Conservation (phyloP, 2,113 vertebrate species). For the Crotalus viridis region DNA sequence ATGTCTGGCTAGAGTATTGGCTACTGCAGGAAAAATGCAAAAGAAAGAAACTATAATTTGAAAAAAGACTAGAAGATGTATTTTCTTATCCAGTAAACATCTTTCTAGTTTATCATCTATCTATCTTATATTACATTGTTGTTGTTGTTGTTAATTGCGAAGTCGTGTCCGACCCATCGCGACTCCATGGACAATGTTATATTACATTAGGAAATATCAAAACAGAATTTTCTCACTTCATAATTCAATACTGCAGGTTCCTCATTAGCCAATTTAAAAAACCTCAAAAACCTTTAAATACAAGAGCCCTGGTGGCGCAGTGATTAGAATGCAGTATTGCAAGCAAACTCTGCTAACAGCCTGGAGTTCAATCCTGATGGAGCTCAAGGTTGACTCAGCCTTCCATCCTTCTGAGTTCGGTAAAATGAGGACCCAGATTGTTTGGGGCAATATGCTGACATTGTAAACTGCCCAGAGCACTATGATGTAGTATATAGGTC, state of each 20-base stretch:
- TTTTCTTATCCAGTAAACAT: neutral
- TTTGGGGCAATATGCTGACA: neutral
- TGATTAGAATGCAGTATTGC: neutral
- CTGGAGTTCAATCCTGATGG: neutral
- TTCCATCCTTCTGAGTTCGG: neutral
- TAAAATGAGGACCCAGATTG: neutral
- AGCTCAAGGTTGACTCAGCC: neutral
- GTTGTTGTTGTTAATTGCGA: no score
- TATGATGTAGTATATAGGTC: neutral
- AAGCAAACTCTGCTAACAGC: neutral
- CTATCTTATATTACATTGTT: neutral
- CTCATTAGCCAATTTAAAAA: neutral
- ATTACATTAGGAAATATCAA: neutral
- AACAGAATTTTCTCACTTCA: neutral
- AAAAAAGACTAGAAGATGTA: slow-evolving; percentile 30
- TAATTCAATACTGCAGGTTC: neutral
- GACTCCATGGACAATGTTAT: neutral
- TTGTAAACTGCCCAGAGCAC: neutral
- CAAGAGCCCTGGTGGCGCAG: neutral
- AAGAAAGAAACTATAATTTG: slow-evolving; percentile 53
- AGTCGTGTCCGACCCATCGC: no score
- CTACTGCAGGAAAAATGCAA: slow-evolving; percentile 37
- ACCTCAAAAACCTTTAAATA: neutral
- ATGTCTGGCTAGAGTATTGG: slow-evolving; percentile 58
- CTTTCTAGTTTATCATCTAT: neutral